phyloP scores from a whole-genome alignment of 2,888 invertebrate genomes.

The Nowickia ferox region DNA sequence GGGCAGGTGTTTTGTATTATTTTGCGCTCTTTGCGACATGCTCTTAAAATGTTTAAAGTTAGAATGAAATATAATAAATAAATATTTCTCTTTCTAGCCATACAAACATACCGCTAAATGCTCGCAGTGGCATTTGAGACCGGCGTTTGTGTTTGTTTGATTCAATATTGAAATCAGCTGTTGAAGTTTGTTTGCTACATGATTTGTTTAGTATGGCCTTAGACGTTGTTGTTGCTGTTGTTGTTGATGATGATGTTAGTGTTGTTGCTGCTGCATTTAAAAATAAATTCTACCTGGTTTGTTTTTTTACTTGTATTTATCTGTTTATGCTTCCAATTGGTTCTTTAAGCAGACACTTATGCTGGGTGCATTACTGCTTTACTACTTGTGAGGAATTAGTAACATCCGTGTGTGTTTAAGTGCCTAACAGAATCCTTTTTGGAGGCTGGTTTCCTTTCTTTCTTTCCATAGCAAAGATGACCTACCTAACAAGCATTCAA shows the following conservation, averaged over 20 bases:
- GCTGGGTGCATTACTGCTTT: slow-evolving; percentile 1
- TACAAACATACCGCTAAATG: not conserved
- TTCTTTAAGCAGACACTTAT: slow-evolving; percentile 40
- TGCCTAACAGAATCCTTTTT: slow-evolving; percentile 30
- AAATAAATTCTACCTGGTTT: slow-evolving; percentile 48
- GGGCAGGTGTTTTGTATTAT: slow-evolving; percentile 66
- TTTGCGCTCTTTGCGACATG: slow-evolving; percentile 4
- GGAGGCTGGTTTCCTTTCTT: not conserved
- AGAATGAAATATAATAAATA: slow-evolving; percentile 46
- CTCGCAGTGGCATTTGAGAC: slow-evolving; percentile 49
- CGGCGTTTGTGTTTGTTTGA: slow-evolving; percentile 60
- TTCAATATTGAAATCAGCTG: slow-evolving; percentile 61
- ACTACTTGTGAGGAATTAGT: not conserved
- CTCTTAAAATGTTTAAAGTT: slow-evolving; percentile 59
- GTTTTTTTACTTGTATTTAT: not conserved
- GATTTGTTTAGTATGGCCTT: slow-evolving; percentile 18
- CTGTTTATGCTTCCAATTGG: slow-evolving; percentile 63
- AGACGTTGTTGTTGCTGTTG: slow-evolving; percentile 48
- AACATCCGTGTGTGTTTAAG: not conserved
- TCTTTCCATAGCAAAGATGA: slow-evolving; percentile 4
- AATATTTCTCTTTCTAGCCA: slow-evolving; percentile 59
- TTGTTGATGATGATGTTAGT: slow-evolving; percentile 15
- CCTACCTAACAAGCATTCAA: slow-evolving; percentile 20
- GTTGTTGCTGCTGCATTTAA: slow-evolving; percentile 27
- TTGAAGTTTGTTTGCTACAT: slow-evolving; percentile 35